Evolutionary conservation across 2,113 vertebrate species (phyloP).

Genomic region (Zosterops japonicus): DNA sequence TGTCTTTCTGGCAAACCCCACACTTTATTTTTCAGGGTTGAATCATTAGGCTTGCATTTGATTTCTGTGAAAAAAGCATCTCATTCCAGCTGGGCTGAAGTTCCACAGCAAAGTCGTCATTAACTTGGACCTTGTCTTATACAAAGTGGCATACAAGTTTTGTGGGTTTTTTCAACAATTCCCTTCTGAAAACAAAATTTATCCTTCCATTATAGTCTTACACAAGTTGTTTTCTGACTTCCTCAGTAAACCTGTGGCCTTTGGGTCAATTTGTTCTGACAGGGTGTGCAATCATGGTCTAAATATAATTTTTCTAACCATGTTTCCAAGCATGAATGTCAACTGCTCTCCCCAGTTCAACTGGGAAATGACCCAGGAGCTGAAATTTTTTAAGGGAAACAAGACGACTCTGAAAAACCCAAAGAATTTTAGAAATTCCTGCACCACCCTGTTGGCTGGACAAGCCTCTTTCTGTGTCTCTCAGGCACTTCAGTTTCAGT

Average conservation of each 20-base stretch:
- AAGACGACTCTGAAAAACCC: neutral
- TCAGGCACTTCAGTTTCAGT: neutral
- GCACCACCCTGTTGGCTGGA: no score
- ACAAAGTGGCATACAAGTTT: neutral
- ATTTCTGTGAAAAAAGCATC: neutral
- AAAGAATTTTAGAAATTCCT: neutral
- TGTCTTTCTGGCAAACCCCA: neutral
- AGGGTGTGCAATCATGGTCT: neutral
- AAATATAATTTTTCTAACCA: neutral
- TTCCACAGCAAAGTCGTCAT: neutral
- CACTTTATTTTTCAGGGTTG: neutral
- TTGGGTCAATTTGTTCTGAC: neutral
- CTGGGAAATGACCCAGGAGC: neutral
- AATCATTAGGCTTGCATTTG: neutral
- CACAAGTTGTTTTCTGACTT: neutral
- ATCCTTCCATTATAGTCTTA: neutral
- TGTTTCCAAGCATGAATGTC: neutral
- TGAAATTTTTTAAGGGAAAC: neutral
- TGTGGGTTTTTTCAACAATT: neutral
- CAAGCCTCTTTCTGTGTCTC: neutral
- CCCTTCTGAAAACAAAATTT: neutral
- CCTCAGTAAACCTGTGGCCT: rapidly evolving
- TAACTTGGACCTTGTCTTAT: neutral
- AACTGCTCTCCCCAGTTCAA: rapidly evolving
- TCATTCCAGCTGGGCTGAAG: neutral